Percentiles rank a stretch among this genome's conserved stretches.
These are phyloP conservation scores for Malurus splendens DNA, from an alignment of 2,797 vertebrate genomes.

Conservation along the genomic window DNA sequence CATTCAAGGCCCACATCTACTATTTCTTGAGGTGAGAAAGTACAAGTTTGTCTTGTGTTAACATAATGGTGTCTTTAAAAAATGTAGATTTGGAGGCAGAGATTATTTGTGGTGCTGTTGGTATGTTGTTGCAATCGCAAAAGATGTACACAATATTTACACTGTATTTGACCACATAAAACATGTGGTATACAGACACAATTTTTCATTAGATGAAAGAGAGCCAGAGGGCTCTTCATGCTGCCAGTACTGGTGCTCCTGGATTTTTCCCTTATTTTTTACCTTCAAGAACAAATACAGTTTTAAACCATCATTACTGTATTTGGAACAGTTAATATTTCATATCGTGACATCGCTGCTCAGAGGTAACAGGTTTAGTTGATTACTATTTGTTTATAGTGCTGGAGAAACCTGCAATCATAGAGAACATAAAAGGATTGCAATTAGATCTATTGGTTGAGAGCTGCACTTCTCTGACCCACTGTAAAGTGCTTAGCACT, in stretches of 20 bases:
- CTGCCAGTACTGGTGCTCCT: constrained; percentile 54
- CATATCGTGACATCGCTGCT: constrained; percentile 76
- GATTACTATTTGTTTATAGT: constrained; percentile 86
- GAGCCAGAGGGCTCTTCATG: constrained; percentile 65
- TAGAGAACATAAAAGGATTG: constrained; percentile 83
- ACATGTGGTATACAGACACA: constrained; percentile 64
- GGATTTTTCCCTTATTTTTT: constrained; percentile 65
- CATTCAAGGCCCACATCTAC: neutral
- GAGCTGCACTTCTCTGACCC: constrained; percentile 82
- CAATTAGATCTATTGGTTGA: constrained; percentile 90
- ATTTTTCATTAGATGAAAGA: constrained; percentile 72
- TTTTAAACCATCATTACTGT: constrained; percentile 76
- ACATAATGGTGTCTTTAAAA: constrained; percentile 70
- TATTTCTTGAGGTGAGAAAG: constrained; percentile 23
- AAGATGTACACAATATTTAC: constrained; percentile 75
- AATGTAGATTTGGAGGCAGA: constrained; percentile 67
- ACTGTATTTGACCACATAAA: constrained; percentile 75
- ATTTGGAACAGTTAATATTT: constrained; percentile 81
- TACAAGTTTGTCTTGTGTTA: constrained; percentile 65
- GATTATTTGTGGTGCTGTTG: constrained; percentile 69
- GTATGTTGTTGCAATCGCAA: constrained; percentile 67
- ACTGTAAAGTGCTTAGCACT: constrained; percentile 84
- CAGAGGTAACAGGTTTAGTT: constrained; percentile 84
- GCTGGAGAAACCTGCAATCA: constrained; percentile 91
- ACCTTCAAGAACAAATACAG: constrained; percentile 73